A percentile compares a stretch with the other conserved stretches of the same genome.
phyloP scores from a whole-genome alignment of 37 sponge, comb jelly and placozoan genomes.

The Theonella swinhoei region DNA sequence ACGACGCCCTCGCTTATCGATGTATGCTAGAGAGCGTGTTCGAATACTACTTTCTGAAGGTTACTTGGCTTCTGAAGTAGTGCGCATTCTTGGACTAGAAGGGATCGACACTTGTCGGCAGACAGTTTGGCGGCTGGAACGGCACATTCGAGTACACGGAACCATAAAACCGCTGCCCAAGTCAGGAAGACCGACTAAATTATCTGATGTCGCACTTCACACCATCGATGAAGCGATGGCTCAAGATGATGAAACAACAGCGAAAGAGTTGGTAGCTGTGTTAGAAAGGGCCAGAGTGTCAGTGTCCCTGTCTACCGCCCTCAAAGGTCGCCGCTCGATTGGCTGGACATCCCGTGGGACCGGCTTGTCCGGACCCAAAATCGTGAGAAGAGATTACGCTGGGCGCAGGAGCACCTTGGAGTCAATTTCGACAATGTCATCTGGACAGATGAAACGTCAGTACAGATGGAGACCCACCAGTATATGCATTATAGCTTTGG shows the following conservation, averaged over 20 bases:
- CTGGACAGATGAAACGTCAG: background rate
- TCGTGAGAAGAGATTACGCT: background rate
- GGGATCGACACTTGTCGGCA: background rate
- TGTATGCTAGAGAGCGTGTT: conserved; percentile 1
- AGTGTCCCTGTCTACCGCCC: background rate
- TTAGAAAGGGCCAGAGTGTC: background rate
- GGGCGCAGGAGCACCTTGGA: background rate
- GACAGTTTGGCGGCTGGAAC: background rate
- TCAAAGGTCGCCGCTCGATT: background rate
- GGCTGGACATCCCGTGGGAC: background rate
- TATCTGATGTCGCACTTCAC: background rate
- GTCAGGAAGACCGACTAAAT: background rate
- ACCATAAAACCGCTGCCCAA: background rate
- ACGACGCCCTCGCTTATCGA: too few species aligned
- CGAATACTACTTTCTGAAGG: background rate
- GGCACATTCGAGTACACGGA: background rate
- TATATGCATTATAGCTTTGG: too few species aligned
- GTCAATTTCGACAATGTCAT: background rate
- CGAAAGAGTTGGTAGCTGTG: background rate
- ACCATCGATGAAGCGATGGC: too few species aligned
- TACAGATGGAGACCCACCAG: background rate
- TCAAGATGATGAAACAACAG: conserved; percentile 10
- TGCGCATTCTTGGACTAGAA: background rate
- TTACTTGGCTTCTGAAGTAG: background rate
- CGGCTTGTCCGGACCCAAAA: background rate